Percentiles rank a stretch among this genome's conserved stretches.
Conservation (phyloP, 2,113 vertebrate species). For the Tachysurus vachellii region DNA sequence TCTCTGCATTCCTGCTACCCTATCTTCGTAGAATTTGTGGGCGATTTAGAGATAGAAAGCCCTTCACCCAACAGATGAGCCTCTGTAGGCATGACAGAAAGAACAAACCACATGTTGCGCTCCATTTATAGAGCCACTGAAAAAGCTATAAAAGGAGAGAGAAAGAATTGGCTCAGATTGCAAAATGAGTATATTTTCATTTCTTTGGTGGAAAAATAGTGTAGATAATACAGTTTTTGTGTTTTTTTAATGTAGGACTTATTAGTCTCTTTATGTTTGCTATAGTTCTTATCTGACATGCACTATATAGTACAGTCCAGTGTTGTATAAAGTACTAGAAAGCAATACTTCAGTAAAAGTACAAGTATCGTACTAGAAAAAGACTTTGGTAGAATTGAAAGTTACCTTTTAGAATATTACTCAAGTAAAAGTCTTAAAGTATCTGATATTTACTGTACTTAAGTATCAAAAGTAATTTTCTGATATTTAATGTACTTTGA, state of each 20-base stretch:
- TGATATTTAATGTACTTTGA: too few relatives aligned
- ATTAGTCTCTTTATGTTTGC: not conserved
- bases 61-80: slow-evolving; percentile 58
- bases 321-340: too few relatives aligned
- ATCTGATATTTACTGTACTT: too few relatives aligned
- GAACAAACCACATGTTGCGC: slow-evolving; percentile 57
- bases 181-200: not conserved
- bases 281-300: not conserved
- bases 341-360: too few relatives aligned
- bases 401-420: too few relatives aligned
- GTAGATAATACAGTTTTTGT: not conserved
- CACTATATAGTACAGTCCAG: not conserved
- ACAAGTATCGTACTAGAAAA: too few relatives aligned
- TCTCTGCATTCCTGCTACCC: slow-evolving; percentile 64
- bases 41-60: slow-evolving; percentile 57
- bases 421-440: too few relatives aligned
- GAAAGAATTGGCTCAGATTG: slow-evolving; percentile 1
- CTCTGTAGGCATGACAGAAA: slow-evolving; percentile 56
- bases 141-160: slow-evolving; percentile 47
- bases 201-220: not conserved
- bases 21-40: slow-evolving; percentile 64
- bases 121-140: slow-evolving; percentile 51
- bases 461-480: too few relatives aligned
- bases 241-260: not conserved
- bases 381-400: too few relatives aligned